Base-by-base conservation (phyloP, 2,797 vertebrate genomes). In the Amphiprion clarkii region DNA sequence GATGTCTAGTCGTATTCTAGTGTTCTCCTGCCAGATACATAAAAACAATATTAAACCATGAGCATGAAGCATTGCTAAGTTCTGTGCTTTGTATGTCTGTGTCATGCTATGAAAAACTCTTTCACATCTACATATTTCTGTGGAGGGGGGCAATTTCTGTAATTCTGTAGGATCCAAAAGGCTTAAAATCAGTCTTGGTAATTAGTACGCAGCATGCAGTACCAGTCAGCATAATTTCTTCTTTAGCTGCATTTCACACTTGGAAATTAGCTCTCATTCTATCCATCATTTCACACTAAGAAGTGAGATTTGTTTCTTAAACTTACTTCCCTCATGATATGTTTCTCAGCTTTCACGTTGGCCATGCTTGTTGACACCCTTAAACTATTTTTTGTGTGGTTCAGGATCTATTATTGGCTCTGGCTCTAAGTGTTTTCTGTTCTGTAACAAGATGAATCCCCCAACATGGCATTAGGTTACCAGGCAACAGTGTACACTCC, bases 381-480 rank as follows among this genome's bases (percentile, higher is more conserved):
- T 74, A 57, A 86, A 88, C 78, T 74, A 78, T 86, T 86, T 85
- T 86, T 80, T 82, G 83, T 87, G 77, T 64, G 69, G 79, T 86
- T 82, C 74, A 69, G 36, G 40, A 84, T 91, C 90, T 93, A 90
- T 91, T 92, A 84, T 83, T 90, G 88, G 87, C 82, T 82, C 63
- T 71, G 64, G 84, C 89, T 91, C 39, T 78, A 90, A 92, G 79
- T 92, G 88, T 89, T 93, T 90, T 93, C 76, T 91, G 83, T 88
- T 93, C 87, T 82, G 82, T 86, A 92, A 88, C 85, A 84, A 89
- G 91, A 91, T 88, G 87, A 92, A 90, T 89, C 81, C 83, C 36
- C 79, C 87, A 90, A 87, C 87, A 88, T 90, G 86, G 83, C 87
- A 90, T 90, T 85, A 91, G 87, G 92, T 93, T 91, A 90, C 92